A percentile compares a stretch with the other conserved stretches of the same genome.
These are phyloP conservation scores for Mionectes olivaceus DNA, from an alignment of 2,797 vertebrate species.

Conservation along the genomic window DNA sequence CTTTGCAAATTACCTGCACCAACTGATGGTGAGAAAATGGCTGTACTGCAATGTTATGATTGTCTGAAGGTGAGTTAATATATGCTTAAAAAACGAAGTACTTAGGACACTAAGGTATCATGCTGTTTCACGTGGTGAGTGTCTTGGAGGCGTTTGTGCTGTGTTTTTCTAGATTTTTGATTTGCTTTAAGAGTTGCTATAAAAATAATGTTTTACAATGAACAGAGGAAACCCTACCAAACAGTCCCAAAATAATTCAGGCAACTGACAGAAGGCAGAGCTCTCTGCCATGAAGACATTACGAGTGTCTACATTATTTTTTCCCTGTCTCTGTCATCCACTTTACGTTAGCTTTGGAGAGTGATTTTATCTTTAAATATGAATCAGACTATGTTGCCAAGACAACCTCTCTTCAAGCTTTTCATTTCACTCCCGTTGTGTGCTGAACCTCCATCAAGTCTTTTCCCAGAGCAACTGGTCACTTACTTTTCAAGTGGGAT, in stretches of 20 bases:
- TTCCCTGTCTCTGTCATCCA: background rate
- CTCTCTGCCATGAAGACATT: background rate
- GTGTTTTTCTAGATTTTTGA: background rate
- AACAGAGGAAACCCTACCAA: background rate
- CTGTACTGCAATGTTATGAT: background rate
- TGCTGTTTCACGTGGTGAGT: background rate
- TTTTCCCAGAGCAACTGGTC: background rate
- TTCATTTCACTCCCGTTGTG: background rate
- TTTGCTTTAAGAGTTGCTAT: background rate
- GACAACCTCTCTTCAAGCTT: conserved; percentile 11
- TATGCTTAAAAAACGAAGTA: background rate
- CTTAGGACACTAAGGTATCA: background rate
- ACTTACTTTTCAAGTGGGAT: background rate
- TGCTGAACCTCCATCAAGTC: background rate
- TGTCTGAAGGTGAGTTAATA: background rate
- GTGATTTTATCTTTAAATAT: conserved; percentile 31
- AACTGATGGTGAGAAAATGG: fast-evolving
- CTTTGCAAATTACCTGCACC: background rate
- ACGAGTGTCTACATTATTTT: background rate
- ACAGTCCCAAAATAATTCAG: background rate
- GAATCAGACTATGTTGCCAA: conserved; percentile 31
- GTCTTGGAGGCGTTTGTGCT: background rate
- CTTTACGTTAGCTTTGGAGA: conserved; percentile 25
- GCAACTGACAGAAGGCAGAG: conserved; percentile 12
- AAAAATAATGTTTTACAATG: background rate